Evolutionary conservation across 2,797 vertebrate species (phyloP).

Genomic region (Gymnothorax reevesii): DNA sequence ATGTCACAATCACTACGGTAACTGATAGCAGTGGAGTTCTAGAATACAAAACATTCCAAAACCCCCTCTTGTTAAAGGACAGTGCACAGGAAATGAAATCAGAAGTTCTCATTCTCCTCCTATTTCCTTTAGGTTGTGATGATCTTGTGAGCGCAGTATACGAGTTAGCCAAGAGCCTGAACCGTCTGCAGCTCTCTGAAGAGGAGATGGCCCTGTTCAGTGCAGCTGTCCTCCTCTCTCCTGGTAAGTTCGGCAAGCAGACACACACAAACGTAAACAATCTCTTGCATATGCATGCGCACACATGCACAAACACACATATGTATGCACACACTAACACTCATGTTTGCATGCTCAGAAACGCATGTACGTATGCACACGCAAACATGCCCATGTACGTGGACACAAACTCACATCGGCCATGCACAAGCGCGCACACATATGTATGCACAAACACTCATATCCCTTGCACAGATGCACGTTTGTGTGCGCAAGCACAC

Average conservation of each 20-base stretch:
- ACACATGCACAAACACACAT: neutral
- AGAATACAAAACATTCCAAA: too few species aligned
- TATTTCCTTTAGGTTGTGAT: conserved; percentile 77
- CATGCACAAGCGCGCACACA: neutral
- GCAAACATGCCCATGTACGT: neutral
- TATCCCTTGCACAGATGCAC: neutral
- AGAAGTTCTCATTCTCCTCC: neutral
- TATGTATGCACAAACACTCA: neutral
- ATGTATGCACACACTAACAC: neutral
- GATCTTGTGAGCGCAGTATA: conserved; percentile 82
- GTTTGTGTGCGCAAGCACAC: neutral
- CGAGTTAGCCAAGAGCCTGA: conserved; percentile 83
- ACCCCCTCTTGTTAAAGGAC: neutral
- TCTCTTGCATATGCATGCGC: neutral
- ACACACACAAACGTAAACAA: neutral
- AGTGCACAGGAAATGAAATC: neutral
- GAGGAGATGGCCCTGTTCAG: conserved; percentile 89
- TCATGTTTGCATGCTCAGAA: neutral
- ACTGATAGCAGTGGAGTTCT: too few species aligned
- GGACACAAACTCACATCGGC: neutral
- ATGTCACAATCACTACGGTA: too few species aligned
- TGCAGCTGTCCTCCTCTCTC: conserved; percentile 83
- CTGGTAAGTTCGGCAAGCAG: conserved; percentile 67
- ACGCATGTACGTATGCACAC: neutral
- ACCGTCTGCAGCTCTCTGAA: conserved; percentile 82